These are phyloP conservation scores for Trichonephila inaurata DNA, from an alignment of 1,140 invertebrate species.

Conservation along the genomic window DNA sequence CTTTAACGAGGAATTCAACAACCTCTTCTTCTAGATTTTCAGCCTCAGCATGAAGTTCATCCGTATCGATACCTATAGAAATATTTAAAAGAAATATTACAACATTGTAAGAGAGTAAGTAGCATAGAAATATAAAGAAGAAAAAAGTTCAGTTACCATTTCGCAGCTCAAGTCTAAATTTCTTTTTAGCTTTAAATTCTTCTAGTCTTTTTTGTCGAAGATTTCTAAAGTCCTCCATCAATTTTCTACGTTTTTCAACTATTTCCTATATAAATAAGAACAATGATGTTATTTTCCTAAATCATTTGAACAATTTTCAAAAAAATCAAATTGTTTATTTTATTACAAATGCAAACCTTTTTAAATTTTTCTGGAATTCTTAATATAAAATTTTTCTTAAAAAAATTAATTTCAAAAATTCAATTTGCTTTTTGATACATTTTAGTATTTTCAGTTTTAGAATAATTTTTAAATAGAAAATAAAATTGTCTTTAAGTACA, in stretches of 20 bases:
- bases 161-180: slow-evolving; percentile 90
- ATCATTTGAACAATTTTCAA: no score
- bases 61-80: slow-evolving; percentile 93
- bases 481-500: no score
- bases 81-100: slow-evolving; percentile 14
- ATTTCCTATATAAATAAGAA: slow-evolving; percentile 85
- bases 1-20: slow-evolving; percentile 98
- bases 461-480: no score
- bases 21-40: slow-evolving; percentile 96
- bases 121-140: neutral
- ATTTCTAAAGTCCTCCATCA: slow-evolving; percentile 92
- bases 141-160: slow-evolving; percentile 86
- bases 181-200: slow-evolving; percentile 89
- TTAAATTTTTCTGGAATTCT: no score
- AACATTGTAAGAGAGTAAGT: neutral
- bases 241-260: slow-evolving; percentile 93
- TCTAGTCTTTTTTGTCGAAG: slow-evolving; percentile 88
- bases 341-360: no score
- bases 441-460: no score
- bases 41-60: slow-evolving; percentile 91
- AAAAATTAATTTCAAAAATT: no score
- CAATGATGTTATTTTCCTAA: neutral
- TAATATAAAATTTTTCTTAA: no score
- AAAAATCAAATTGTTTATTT: no score
- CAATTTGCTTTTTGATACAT: no score